Evolutionary conservation across 2,113 vertebrate species (phyloP).

Genomic region (Orientallactaga bullata): DNA sequence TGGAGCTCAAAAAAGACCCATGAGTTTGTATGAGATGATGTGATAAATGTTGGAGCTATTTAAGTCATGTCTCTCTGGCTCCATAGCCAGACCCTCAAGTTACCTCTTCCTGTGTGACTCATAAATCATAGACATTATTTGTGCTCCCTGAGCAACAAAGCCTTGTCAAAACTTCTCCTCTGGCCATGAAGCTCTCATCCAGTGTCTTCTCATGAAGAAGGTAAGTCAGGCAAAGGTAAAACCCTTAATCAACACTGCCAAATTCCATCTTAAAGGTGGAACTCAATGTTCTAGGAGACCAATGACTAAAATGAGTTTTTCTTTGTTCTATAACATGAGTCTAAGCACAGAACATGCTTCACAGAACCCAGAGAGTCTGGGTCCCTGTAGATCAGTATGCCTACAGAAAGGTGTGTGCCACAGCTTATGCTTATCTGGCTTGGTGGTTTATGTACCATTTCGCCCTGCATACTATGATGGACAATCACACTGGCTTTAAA

Average conservation of each 20-base stretch:
- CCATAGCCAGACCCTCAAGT: neutral
- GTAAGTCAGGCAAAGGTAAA: neutral
- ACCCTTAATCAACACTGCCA: neutral
- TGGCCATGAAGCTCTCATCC: neutral
- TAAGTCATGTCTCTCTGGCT: neutral
- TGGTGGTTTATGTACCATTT: neutral
- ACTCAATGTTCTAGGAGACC: neutral
- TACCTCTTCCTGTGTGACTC: neutral
- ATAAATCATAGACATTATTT: neutral
- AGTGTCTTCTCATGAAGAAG: neutral
- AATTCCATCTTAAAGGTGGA: slow-evolving; percentile 21
- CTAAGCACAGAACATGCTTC: neutral
- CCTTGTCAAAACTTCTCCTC: neutral
- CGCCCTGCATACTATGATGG: neutral
- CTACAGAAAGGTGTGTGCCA: neutral
- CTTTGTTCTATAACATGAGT: slow-evolving; percentile 25
- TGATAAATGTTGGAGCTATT: slow-evolving; percentile 12
- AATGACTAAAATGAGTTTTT: slow-evolving; percentile 33
- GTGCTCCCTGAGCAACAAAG: neutral
- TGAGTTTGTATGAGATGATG: slow-evolving; percentile 34
- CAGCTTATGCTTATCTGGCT: neutral
- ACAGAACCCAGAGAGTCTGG: neutral
- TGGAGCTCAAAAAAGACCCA: neutral
- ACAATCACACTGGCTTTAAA: slow-evolving; percentile 33
- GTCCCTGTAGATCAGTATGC: neutral